Conservation (phyloP, 2,113 vertebrate species). For the Microcebus griseorufus region DNA sequence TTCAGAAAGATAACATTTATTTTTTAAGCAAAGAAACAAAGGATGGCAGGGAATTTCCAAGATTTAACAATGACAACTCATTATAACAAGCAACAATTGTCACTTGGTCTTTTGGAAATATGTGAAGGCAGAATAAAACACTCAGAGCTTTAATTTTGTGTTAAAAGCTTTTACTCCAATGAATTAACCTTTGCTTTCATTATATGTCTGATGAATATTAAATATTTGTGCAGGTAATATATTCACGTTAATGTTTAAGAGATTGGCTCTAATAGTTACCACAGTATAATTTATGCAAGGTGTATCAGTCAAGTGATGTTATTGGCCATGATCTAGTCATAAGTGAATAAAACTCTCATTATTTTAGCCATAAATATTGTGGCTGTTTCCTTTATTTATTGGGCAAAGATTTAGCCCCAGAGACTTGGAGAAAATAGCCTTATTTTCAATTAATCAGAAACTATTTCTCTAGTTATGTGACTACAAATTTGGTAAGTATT, state of each 20-base stretch:
- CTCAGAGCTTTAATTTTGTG: slow-evolving; percentile 6
- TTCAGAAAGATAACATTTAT: not conserved
- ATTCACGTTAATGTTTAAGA: slow-evolving; percentile 3
- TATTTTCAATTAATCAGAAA: not conserved
- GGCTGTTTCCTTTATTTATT: slow-evolving; percentile 1
- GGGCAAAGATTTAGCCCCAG: not conserved
- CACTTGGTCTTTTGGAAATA: not conserved
- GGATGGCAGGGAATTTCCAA: not conserved
- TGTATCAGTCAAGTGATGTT: not conserved
- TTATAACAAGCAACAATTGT: not conserved
- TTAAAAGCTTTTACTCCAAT: slow-evolving; percentile 37
- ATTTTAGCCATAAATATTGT: not conserved
- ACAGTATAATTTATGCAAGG: not conserved
- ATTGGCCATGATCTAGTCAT: not conserved
- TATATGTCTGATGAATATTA: not conserved
- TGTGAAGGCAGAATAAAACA: slow-evolving; percentile 8
- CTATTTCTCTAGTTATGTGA: not conserved
- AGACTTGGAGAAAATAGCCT: not conserved
- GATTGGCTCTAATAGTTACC: not conserved
- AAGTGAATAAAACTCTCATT: not conserved
- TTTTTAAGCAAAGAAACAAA: not conserved
- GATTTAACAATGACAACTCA: not conserved
- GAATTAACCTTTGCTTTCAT: slow-evolving; percentile 5
- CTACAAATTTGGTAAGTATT: not conserved
- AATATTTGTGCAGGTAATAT: slow-evolving; percentile 1